Evolutionary conservation across 2,888 invertebrate species (phyloP), one percentile per base, ranked within the genome.

Genomic region (Lithophane semibrunnea): DNA sequence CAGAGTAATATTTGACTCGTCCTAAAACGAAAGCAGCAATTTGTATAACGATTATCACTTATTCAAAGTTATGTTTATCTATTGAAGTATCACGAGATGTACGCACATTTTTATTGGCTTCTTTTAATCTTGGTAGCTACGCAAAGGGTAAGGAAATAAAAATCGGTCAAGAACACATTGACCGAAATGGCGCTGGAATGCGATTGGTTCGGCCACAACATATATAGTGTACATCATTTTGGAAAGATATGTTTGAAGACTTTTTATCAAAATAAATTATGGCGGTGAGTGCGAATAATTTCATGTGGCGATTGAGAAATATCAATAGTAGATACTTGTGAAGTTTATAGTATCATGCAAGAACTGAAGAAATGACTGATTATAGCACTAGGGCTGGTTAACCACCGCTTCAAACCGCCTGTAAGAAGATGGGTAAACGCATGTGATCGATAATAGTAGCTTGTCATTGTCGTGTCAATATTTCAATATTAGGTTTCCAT

Each of bases 361-460:
- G 37, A 82, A 56, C 2, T 18, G 42, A 61, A 80, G 54, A 64
- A 60, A 71, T 56, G 37, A 64, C 18, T 37, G 18, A 71, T 66
- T 37, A 44, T 54, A 56, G 75, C 64, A 70, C 60, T 84, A 85
- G 84, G 88, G 83, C 75, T 85, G 82, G 84, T 76, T 80, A 71
- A 73, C 75, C 67, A 80, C 88, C 85, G 89, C 90, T 87, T 87
- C 73, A 72, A 92, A 91, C 92, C 88, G 91, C 90, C 84, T 90
- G 75, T 68, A 89, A 91, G 90, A 86, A 89, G 90, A 90, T 90
- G 37, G 24, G 2, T 49, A 56, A 79, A 83, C 75, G 77, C 80
- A 58, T 61, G 84, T 88, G 90, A 91, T 90, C 88, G 86, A 91
- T 90, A 87, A 79, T 73, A 82, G 82, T 81, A 79, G 16, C 79